Evolutionary conservation across 2,888 invertebrate species (phyloP).

Genomic region (Ecliptopera silaceata): DNA sequence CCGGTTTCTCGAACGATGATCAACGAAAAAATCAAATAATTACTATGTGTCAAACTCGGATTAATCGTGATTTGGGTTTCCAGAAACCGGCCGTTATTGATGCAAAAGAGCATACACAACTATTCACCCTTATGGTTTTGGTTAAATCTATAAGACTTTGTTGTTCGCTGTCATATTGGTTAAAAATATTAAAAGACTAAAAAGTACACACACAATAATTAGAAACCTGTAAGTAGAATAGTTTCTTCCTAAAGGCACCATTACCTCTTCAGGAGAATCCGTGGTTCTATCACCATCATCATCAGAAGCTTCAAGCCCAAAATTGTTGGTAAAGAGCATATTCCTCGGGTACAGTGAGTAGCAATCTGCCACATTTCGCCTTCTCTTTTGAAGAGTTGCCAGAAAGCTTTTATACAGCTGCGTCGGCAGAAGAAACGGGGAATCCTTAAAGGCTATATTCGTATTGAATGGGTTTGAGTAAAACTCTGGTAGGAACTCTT

Average conservation of each 20-base stretch:
- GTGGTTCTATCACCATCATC: constrained; percentile 71
- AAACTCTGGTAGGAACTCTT: constrained; percentile 77
- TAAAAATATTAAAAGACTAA: too few relatives aligned
- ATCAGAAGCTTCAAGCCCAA: constrained; percentile 72
- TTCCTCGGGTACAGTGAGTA: constrained; percentile 79
- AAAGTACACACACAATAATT: too few relatives aligned
- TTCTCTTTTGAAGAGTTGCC: constrained; percentile 83
- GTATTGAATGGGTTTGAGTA: constrained; percentile 75
- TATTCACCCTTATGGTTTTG: too few relatives aligned
- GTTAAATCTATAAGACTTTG: too few relatives aligned
- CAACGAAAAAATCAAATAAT: too few relatives aligned
- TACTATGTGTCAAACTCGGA: too few relatives aligned
- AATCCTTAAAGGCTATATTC: constrained; percentile 69
- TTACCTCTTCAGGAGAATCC: constrained; percentile 80
- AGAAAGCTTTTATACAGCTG: constrained; percentile 91
- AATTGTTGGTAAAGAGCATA: constrained; percentile 79
- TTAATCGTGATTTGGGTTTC: too few relatives aligned
- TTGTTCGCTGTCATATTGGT: too few relatives aligned
- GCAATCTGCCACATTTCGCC: constrained; percentile 73
- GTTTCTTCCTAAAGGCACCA: neutral
- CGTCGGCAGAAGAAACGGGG: constrained; percentile 87
- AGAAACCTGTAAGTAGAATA: neutral
- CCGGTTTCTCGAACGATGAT: too few relatives aligned
- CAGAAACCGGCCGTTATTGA: too few relatives aligned
- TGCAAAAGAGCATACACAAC: too few relatives aligned